Evolutionary conservation across 2,113 vertebrate genomes (phyloP), one percentile per base, ranked within the genome.

Genomic region (Macroglossus sobrinus): DNA sequence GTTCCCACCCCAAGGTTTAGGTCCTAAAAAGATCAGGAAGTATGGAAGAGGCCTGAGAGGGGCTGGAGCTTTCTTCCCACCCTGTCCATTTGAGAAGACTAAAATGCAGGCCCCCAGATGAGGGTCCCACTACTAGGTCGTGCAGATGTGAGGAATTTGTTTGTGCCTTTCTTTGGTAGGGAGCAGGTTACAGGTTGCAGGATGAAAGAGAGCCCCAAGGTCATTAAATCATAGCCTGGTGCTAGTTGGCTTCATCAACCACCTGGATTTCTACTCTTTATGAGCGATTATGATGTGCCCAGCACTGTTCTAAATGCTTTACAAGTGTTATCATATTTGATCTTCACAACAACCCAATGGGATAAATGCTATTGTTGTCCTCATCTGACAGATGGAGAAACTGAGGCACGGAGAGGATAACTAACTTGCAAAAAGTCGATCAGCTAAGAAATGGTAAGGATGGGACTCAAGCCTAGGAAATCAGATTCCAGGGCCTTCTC

Each of bases 211-310:
- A 50, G 33, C 11, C 80, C 21, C 26, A 8, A 1, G 26, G 69
- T 57, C 50, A 45, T 0, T 3, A 12, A 40, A 24, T 22, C 72
- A 30, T 1, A 18, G 63, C 35, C 33, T 15, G 18, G 14, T 43
- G 82, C 50, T 26, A 0, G 40, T 6, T 0, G 4, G 53, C 16
- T 13, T 53, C 30, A 4, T 28, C 61, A 18, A 18, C n/a, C 72
- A 18, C 82, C 43, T 18, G 22, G 30, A 7, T 13, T 24, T 14
- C 79, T 22, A 2, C 35, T 26, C 38, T 63, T 45, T 13, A 22
- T 13, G 33, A n/a, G 68, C 0, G 0, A 38, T 50, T 33, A 38
- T 19, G 7, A 12, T 5, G 28, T 1, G 5, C 57, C 80, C 3
- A 61, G 61, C 19, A 5, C 24, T 35, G 38, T 45, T 53, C 71